Base-by-base conservation (phyloP, 2,797 vertebrate genomes). In the Amphiprion clarkii region DNA sequence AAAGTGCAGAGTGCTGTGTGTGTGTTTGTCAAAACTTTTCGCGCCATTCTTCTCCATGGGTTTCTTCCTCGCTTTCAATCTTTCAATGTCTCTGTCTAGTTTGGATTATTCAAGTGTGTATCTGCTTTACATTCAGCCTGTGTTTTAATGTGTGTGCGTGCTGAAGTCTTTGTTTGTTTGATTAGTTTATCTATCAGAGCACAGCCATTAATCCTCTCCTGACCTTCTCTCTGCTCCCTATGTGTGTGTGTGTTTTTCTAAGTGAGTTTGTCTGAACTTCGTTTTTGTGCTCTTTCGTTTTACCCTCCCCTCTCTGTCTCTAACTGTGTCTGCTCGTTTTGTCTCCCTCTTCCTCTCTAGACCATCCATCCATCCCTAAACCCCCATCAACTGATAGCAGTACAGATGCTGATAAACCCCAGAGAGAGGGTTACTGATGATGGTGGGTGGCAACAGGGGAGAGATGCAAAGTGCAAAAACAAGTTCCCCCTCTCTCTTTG, bases 131-230 rank as follows among this genome's bases (percentile, higher is more conserved):
- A 92, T 84, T 87, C 85, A 39, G 71, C 55, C 73, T 81, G 80
- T 84, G 83, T 90, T 89, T 87, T 78, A 89, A 87, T 85, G 76
- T 77, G 87, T 62, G 72, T 61, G 84, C 44, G 52, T 82, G 78
- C 81, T 66, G 66, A 85, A 87, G 86, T 88, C 84, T 84, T 92
- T 90, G 86, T 92, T 91, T 93, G 88, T 91, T 92, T 91, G 89
- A 90, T 91, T 90, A 88, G 87, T 92, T 90, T 90, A 93, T 93
- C 92, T 92, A 89, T 89, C 84, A 85, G 91, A 83, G 82, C 88
- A 76, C 87, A 94, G 88, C 84, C 87, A 90, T 90, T 91, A 94
- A 93, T 93, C 92, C 93, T 90, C 82, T 61, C 75, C 78, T 91
- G 91, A 91, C 92, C 89, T 92, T 93, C 89, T 86, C 78, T 69